Evolutionary conservation across 1,140 invertebrate species (phyloP).

Genomic region (Papilio xuthus): DNA sequence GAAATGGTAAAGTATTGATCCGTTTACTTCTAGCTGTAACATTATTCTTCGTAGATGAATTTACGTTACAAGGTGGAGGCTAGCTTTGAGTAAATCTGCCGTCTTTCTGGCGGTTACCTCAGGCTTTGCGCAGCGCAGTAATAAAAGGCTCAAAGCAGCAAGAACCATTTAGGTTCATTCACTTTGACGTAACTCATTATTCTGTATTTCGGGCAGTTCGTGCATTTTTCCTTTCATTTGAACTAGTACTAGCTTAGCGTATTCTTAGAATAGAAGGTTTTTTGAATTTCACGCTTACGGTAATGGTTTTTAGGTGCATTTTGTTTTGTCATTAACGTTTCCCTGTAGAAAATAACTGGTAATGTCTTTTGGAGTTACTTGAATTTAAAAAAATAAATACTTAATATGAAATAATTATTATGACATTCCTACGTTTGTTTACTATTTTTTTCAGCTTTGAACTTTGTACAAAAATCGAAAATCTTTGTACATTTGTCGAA

Average conservation of each 20-base stretch:
- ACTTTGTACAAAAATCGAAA: not conserved
- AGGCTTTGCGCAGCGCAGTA: slow-evolving; percentile 17
- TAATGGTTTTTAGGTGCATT: too few species aligned
- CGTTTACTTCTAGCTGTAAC: not conserved
- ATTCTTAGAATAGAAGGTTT: not conserved
- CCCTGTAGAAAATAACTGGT: too few species aligned
- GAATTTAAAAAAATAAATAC: too few species aligned
- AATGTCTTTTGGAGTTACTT: too few species aligned
- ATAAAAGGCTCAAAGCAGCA: slow-evolving; percentile 29
- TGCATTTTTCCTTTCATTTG: slow-evolving; percentile 18
- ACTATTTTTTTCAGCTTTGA: too few species aligned
- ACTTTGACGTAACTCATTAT: slow-evolving; percentile 26
- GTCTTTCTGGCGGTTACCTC: slow-evolving; percentile 29
- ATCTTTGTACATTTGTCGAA: not conserved
- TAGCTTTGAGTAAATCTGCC: slow-evolving; percentile 7
- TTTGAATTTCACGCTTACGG: too few species aligned
- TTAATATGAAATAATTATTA: too few species aligned
- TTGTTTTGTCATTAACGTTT: too few species aligned
- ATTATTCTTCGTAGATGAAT: not conserved
- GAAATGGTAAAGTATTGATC: not conserved
- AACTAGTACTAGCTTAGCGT: not conserved
- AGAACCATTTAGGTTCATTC: slow-evolving; percentile 16
- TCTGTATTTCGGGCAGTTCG: slow-evolving; percentile 14
- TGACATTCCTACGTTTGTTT: too few species aligned
- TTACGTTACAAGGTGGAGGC: slow-evolving; percentile 1